Evolutionary conservation across 2,113 vertebrate genomes (phyloP).

Genomic region (Neogale vison): DNA sequence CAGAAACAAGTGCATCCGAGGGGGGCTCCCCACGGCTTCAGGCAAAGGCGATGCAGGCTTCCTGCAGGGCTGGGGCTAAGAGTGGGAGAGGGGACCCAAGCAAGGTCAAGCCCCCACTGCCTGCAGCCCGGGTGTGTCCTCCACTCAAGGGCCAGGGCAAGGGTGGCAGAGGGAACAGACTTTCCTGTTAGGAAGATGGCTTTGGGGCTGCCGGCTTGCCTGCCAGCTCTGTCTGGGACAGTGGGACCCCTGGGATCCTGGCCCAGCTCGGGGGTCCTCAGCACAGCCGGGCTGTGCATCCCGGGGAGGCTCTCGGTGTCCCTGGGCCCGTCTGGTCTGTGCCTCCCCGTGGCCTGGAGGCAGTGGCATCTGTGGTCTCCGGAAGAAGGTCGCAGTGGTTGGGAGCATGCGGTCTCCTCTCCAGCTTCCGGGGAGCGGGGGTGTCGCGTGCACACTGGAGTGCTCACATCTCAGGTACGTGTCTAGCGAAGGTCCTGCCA

Average conservation of each 20-base stretch:
- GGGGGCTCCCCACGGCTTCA: background rate
- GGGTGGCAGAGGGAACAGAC: background rate
- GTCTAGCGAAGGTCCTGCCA: accelerated
- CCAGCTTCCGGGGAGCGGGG: accelerated
- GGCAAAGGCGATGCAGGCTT: background rate
- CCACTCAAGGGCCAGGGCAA: background rate
- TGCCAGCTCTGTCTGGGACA: accelerated
- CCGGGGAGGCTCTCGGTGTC: accelerated
- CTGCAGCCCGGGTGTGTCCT: background rate
- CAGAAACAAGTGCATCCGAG: too few species aligned
- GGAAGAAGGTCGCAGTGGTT: accelerated
- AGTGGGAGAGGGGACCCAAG: background rate
- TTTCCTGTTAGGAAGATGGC: background rate
- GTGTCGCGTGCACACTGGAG: accelerated
- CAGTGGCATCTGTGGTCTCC: background rate
- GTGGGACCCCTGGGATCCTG: background rate
- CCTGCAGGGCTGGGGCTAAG: background rate
- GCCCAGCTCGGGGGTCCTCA: accelerated
- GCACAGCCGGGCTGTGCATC: background rate
- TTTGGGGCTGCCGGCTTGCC: background rate
- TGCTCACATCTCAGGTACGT: accelerated
- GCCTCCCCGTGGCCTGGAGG: background rate
- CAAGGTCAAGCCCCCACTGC: background rate
- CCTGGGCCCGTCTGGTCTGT: background rate
- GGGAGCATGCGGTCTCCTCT: accelerated